Percentiles rank a stretch among this genome's conserved stretches.
These are phyloP conservation scores for Megalopta genalis DNA, from an alignment of 1,140 invertebrate species.

Conservation along the genomic window DNA sequence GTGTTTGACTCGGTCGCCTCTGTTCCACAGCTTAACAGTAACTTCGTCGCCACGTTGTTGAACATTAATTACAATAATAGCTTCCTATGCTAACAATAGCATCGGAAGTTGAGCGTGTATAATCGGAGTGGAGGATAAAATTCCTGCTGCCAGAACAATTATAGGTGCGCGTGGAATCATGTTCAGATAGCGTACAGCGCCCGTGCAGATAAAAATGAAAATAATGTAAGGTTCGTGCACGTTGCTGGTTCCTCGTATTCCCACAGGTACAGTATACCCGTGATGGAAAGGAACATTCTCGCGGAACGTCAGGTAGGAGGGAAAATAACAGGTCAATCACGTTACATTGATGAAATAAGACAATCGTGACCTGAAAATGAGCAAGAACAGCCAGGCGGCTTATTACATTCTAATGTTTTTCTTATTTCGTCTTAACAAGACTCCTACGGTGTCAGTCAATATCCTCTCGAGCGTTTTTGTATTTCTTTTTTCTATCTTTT, in stretches of 20 bases:
- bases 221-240: background rate
- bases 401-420: conserved; percentile 31
- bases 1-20: no score
- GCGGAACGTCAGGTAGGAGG: conserved; percentile 6
- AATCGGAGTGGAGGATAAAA: no score
- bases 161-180: no score
- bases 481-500: no score
- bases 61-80: no score
- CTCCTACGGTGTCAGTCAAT: background rate
- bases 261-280: background rate
- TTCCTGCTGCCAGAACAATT: no score
- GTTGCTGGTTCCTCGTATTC: background rate
- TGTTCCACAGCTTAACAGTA: no score
- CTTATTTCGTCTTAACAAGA: background rate
- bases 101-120: no score
- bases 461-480: background rate
- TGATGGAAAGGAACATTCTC: background rate
- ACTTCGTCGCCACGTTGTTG: no score
- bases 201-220: background rate
- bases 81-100: no score
- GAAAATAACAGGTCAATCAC: background rate
- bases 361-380: conserved; percentile 12
- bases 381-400: conserved; percentile 8
- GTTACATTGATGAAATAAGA: conserved; percentile 20
- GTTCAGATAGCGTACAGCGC: background rate